Conservation (phyloP, 2,113 vertebrate genomes). For the Piaya cayana region DNA sequence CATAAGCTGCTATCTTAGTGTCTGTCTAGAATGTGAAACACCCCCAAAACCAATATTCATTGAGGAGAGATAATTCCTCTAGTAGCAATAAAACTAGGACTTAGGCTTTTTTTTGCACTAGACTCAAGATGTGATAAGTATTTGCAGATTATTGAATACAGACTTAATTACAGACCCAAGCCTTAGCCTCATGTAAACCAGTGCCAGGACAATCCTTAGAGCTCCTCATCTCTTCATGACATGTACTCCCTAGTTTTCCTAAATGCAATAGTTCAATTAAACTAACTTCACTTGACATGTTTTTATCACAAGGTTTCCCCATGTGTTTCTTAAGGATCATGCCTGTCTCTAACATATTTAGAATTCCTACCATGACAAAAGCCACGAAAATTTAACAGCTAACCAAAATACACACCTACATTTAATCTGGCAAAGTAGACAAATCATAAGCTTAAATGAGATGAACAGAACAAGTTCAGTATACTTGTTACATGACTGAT, state of each 20-base stretch:
- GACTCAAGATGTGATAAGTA: background rate
- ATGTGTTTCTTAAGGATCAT: background rate
- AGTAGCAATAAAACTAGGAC: background rate
- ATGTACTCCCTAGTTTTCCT: background rate
- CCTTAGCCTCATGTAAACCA: background rate
- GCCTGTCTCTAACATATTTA: background rate
- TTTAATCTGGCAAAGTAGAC: background rate
- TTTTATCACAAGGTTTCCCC: background rate
- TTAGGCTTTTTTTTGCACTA: background rate
- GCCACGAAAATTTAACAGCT: background rate
- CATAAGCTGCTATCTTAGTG: background rate
- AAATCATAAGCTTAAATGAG: background rate
- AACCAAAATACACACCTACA: constrained; percentile 7
- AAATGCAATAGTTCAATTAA: background rate
- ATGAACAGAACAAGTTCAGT: background rate
- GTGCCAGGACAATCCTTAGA: background rate
- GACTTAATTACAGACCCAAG: background rate
- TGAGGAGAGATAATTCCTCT: background rate
- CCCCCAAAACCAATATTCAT: accelerated
- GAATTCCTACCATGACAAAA: constrained; percentile 7
- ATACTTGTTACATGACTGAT: background rate
- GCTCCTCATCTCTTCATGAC: background rate
- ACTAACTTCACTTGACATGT: background rate
- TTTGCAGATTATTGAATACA: background rate
- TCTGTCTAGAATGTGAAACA: background rate